phyloP scores from a whole-genome alignment of 2,797 vertebrate species.

The Dallia pectoralis region DNA sequence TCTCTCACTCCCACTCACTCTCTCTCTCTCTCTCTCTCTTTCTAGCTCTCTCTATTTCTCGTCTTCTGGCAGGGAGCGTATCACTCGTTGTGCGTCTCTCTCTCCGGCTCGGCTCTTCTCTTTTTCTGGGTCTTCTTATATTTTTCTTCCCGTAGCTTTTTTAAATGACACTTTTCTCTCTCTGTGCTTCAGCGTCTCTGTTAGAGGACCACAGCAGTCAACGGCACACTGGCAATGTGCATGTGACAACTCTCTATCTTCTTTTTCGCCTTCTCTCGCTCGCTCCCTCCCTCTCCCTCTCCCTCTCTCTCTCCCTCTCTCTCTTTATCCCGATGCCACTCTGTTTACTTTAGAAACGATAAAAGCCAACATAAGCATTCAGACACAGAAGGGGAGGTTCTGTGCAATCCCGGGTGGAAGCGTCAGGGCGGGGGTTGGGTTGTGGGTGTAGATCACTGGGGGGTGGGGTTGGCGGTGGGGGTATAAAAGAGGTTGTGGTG shows the following conservation, averaged over 20 bases:
- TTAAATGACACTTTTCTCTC: constrained; percentile 42
- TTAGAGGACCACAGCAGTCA: constrained; percentile 54
- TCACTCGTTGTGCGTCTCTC: constrained; percentile 8
- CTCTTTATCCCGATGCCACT: constrained; percentile 47
- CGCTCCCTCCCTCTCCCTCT: constrained; percentile 21
- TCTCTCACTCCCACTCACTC: constrained; percentile 52
- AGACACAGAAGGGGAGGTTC: constrained; percentile 74
- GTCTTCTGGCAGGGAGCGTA: constrained; percentile 22
- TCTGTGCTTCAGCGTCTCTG: constrained; percentile 54
- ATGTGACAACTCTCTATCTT: constrained; percentile 52
- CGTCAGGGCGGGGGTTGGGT: constrained; percentile 47
- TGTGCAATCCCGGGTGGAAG: constrained; percentile 46
- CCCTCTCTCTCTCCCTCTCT: constrained; percentile 14
- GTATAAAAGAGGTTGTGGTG: constrained; percentile 33
- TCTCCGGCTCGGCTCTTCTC: constrained; percentile 10
- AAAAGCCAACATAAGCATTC: constrained; percentile 77
- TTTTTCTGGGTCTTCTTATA: constrained; percentile 15
- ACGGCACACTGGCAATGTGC: constrained; percentile 62
- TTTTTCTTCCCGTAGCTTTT: constrained; percentile 30
- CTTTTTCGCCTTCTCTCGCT: constrained; percentile 40
- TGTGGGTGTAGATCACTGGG: neutral
- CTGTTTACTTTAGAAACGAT: constrained; percentile 76
- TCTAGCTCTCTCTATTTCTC: constrained; percentile 30
- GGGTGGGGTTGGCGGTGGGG: constrained; percentile 57
- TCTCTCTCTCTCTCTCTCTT: constrained; percentile 18